A percentile compares a stretch with the other conserved stretches of the same genome.
Evolutionary conservation across 2,113 vertebrate genomes (phyloP).

Genomic region (Cryptotis parvus): DNA sequence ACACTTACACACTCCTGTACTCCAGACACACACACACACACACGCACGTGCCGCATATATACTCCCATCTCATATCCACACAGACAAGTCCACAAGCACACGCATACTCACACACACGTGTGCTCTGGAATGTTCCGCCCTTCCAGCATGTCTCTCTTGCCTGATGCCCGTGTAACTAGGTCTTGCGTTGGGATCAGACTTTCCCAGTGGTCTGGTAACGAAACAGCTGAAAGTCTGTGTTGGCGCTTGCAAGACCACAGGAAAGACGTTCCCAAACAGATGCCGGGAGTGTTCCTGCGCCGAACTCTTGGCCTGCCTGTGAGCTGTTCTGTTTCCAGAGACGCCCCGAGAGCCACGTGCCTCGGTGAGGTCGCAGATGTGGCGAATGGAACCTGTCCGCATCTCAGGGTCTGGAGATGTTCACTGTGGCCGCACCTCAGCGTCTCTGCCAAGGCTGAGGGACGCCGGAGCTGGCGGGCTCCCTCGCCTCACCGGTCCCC

Average conservation of each 20-base stretch:
- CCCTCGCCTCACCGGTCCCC: fast-evolving
- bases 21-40: no score
- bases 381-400: no score
- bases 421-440: neutral
- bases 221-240: constrained; percentile 68
- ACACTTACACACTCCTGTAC: no score
- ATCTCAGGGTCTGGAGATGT: no score
- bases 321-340: no score
- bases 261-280: constrained; percentile 60
- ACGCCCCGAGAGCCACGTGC: no score
- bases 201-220: constrained; percentile 47
- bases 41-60: no score
- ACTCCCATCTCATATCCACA: no score
- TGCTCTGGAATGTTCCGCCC: neutral
- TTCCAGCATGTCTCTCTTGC: neutral
- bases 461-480: neutral
- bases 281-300: neutral
- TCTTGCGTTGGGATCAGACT: constrained; percentile 41
- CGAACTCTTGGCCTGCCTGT: no score
- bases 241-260: constrained; percentile 58
- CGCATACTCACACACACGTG: no score
- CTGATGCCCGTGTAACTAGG: constrained; percentile 44
- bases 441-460: neutral
- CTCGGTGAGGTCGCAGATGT: no score
- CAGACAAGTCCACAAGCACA: no score